Evolutionary conservation across 2,888 invertebrate species (phyloP).

Genomic region (Petrophora chlorosata): DNA sequence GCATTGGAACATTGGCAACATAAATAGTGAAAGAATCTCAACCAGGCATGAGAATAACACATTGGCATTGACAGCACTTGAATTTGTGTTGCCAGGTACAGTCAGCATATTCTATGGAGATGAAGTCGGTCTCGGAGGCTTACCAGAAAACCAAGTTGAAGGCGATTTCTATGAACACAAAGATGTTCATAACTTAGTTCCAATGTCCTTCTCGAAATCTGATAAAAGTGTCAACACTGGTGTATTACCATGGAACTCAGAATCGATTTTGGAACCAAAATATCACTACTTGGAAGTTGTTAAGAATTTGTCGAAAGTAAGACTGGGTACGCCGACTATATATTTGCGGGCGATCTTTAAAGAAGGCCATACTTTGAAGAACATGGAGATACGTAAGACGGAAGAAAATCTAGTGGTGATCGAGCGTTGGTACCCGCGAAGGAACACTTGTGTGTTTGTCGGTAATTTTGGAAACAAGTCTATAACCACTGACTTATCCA

Average conservation of each 20-base stretch:
- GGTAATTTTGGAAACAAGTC: slow-evolving; percentile 87
- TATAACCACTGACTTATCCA: slow-evolving; percentile 88
- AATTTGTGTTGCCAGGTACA: slow-evolving; percentile 93
- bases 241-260: slow-evolving; percentile 87
- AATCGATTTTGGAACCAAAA: slow-evolving; percentile 72
- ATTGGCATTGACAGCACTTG: slow-evolving; percentile 87
- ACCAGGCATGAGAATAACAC: slow-evolving; percentile 85
- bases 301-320: slow-evolving; percentile 83
- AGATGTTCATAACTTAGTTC: slow-evolving; percentile 87
- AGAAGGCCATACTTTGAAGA: slow-evolving; percentile 85
- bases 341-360: slow-evolving; percentile 89
- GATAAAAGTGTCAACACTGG: slow-evolving; percentile 59
- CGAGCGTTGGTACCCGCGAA: slow-evolving; percentile 91
- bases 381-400: slow-evolving; percentile 87
- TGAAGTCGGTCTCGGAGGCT: slow-evolving; percentile 89
- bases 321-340: slow-evolving; percentile 87
- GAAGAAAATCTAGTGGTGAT: slow-evolving; percentile 87
- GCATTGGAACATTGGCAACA: slow-evolving; percentile 90
- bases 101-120: slow-evolving; percentile 96
- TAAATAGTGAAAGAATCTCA: slow-evolving; percentile 85
- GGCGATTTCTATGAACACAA: slow-evolving; percentile 83
- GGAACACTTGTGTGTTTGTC: slow-evolving; percentile 90
- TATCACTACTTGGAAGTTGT: slow-evolving; percentile 83
- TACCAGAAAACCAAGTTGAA: slow-evolving; percentile 75
- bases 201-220: slow-evolving; percentile 89